A percentile compares a stretch with the other conserved stretches of the same genome.
Evolutionary conservation across 2,113 vertebrate species (phyloP).

Genomic region (Porphyrio hochstetteri): DNA sequence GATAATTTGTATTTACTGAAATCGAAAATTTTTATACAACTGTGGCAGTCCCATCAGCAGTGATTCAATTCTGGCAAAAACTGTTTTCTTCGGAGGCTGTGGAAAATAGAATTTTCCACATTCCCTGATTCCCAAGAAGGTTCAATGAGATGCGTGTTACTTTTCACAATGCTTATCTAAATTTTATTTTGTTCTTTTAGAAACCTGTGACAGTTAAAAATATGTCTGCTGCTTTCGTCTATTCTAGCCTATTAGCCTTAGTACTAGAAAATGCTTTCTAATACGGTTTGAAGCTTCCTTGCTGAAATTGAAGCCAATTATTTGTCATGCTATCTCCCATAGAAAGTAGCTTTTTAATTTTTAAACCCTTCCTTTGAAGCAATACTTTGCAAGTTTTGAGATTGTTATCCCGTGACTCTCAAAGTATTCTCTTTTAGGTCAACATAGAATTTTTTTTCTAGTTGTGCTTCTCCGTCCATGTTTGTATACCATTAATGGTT

Average conservation of each 20-base stretch:
- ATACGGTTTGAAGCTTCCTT: neutral
- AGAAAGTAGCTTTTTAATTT: neutral
- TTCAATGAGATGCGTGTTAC: neutral
- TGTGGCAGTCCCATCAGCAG: neutral
- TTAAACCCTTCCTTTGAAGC: neutral
- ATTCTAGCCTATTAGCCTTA: neutral
- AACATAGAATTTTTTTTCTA: neutral
- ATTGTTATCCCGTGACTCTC: neutral
- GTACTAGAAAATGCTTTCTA: neutral
- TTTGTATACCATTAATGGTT: neutral
- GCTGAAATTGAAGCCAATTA: neutral
- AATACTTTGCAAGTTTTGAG: neutral
- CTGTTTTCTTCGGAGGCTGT: neutral
- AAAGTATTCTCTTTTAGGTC: neutral
- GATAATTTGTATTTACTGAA: conserved; percentile 17
- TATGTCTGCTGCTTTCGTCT: neutral
- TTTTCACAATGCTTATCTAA: neutral
- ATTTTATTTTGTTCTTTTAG: neutral
- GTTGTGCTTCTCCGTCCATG: neutral
- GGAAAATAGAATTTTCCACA: neutral
- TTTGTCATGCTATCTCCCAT: neutral
- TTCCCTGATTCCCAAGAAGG: neutral
- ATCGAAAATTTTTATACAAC: neutral
- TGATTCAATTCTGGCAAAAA: neutral
- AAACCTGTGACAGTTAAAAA: neutral